A percentile compares a stretch with the other conserved stretches of the same genome.
Evolutionary conservation across 2,113 vertebrate species (phyloP).

Genomic region (Neodontobutis hainanensis): DNA sequence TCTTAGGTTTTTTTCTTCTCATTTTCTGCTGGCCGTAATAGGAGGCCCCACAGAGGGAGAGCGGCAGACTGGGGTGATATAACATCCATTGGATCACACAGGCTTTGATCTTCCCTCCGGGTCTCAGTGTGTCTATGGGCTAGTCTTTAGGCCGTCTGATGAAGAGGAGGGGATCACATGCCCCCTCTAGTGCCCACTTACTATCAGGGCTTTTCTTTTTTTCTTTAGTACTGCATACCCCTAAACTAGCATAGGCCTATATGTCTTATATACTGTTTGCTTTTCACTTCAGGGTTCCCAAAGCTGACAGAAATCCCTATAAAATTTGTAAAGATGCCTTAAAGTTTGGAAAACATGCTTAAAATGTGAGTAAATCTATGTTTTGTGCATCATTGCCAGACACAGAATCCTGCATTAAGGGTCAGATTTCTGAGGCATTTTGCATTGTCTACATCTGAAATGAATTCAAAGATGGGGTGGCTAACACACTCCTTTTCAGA

Average conservation of each 20-base stretch:
- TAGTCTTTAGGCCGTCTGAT: conserved; percentile 53
- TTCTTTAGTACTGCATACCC: conserved; percentile 12
- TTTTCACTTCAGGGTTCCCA: too few relatives aligned
- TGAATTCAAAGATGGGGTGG: too few relatives aligned
- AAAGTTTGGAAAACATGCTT: too few relatives aligned
- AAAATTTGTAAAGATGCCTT: too few relatives aligned
- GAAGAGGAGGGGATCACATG: conserved; percentile 51
- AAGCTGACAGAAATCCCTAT: too few relatives aligned
- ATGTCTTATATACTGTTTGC: too few relatives aligned
- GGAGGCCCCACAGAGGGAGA: conserved; percentile 55
- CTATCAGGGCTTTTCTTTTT: conserved; percentile 17
- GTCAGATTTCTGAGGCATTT: too few relatives aligned
- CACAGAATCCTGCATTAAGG: too few relatives aligned
- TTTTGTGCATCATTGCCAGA: too few relatives aligned
- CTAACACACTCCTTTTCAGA: too few relatives aligned
- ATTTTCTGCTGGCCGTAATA: conserved; percentile 30
- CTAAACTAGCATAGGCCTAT: background rate
- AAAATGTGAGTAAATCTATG: too few relatives aligned
- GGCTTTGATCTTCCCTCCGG: conserved; percentile 65
- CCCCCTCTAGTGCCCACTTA: conserved; percentile 31
- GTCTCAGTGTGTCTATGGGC: conserved; percentile 47
- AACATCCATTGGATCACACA: conserved; percentile 67
- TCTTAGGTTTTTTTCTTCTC: conserved; percentile 45
- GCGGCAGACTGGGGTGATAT: conserved; percentile 44
- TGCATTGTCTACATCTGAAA: too few relatives aligned